phyloP scores from a whole-genome alignment of 1,140 invertebrate genomes.

The Aphelenchoides fujianensis region DNA sequence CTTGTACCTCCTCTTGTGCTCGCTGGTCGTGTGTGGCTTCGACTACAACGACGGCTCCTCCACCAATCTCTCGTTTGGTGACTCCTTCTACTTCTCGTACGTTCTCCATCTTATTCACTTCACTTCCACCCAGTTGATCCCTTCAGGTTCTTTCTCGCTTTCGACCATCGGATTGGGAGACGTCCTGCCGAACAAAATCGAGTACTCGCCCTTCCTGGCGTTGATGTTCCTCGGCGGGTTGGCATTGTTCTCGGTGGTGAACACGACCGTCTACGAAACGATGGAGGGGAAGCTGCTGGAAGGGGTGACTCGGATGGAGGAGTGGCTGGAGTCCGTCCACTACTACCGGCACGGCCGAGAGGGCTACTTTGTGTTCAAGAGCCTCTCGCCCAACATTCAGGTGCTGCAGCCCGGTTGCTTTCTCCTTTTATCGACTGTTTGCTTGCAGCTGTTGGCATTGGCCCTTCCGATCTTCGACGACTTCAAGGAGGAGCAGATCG shows the following conservation, averaged over 20 bases:
- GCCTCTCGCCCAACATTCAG: slow-evolving; percentile 32
- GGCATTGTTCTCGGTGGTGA: slow-evolving; percentile 39
- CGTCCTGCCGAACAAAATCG: slow-evolving; percentile 48
- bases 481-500: slow-evolving; percentile 10
- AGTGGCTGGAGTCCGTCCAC: slow-evolving; percentile 31
- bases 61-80: slow-evolving; percentile 21
- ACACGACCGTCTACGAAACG: slow-evolving; percentile 34
- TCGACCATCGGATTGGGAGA: slow-evolving; percentile 39
- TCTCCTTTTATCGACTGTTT: no score
- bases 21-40: slow-evolving; percentile 27
- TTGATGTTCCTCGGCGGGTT: slow-evolving; percentile 39
- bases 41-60: slow-evolving; percentile 25
- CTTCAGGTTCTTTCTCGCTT: slow-evolving; percentile 12
- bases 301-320: slow-evolving; percentile 26
- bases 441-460: slow-evolving; percentile 29
- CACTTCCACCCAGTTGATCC: slow-evolving; percentile 14
- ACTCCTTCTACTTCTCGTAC: slow-evolving; percentile 38
- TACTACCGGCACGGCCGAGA: slow-evolving; percentile 26
- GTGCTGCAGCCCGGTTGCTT: slow-evolving; percentile 18
- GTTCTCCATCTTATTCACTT: slow-evolving; percentile 23
- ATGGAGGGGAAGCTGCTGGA: slow-evolving; percentile 28
- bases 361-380: slow-evolving; percentile 36
- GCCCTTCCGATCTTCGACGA: slow-evolving; percentile 36
- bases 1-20: slow-evolving; percentile 31
- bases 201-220: slow-evolving; percentile 38